Evolutionary conservation across 2,888 invertebrate species (phyloP), one percentile per base, ranked within the genome.

Genomic region (Eudemis profundana): DNA sequence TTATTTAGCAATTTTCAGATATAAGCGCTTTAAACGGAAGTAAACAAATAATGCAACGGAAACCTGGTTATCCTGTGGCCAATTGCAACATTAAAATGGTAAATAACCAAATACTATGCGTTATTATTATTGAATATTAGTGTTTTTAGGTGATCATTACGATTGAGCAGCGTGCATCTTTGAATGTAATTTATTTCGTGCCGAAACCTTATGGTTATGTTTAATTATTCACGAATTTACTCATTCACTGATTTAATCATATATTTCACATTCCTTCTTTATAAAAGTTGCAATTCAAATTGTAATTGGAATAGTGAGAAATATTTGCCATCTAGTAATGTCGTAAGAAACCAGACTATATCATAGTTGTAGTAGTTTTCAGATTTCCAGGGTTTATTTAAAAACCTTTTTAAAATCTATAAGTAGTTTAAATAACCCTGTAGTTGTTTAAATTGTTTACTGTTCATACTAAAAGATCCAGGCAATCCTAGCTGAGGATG

Each of bases 11-110:
- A n/a, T 40, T 17, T 10, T 38, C n/a, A n/a, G 40, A 8, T 17
- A 27, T 10, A 19, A 10, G 23, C n/a, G n/a, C 29, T 29, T 23
- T 36, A 33, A 38, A 33, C n/a, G 23, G 36, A 23, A 21, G 17
- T 61, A 70, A 82, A 63, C 14, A n/a, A 44, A 65, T 14, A 61
- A 90, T 92, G 92, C 90, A 90, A 74, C 81, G 92, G 68, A 91
- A 91, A 78, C 85, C 90, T 61, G 86, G 88, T 61, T 91, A 83
- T 73, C 90, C 91, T 50, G 82, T 85, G 21, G 82, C 86, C 8
- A 90, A 87, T 74, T 91, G 89, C 78, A 87, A 78, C 73, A 90
- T 91, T 61, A 90, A 89, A 82, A 84, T 90, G 89, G 92, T 92
- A 88, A 82, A 66, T 76, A 69, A 64, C 38, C 51, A 49, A 47